Evolutionary conservation across 2,888 invertebrate genomes (phyloP), one percentile per base, ranked within the genome.

Genomic region (Cheilosia vulpina): DNA sequence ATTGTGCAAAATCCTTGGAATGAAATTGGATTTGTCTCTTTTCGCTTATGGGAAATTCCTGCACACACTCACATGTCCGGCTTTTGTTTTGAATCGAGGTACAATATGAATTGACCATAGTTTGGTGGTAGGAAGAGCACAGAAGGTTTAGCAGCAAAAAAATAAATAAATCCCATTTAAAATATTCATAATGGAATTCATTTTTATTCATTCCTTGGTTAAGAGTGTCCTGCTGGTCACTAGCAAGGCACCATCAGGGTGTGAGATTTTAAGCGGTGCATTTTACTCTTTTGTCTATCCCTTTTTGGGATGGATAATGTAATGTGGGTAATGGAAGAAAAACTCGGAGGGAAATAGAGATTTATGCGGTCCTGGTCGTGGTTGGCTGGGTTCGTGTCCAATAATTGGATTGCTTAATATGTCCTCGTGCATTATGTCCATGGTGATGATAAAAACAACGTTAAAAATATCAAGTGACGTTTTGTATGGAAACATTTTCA

Each of bases 161-260:
- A 24, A 13, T 4, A 24, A 52, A 21, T 5, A 52, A 27, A 24
- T 13, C 24, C 13, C 57, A 50, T 60, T 82, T 77, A 66, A 82
- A 77, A 77, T 82, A 77, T 82, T 82, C 82, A 77, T 82, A 82
- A 66, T 77, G 66, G 60, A 17, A 62, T 58, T 77, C 65, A 52
- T 71, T 65, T 66, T 72, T 77, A 77, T 77, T 76, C 63, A 76
- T 81, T 73, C 43, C 17, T 13, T 65, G 27, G 21, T 43, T 13
- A 52, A 52, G 63, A 57, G 19, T 19, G 57, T 63, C 43, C 52
- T 43, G 52, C 52, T 21, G 62, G 53, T 71, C 63, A 34, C 63
- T 63, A 55, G 11, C 11, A 60, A 52, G 52, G 6, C 24, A 52
- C 69, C 69, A 62, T 63, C 47, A 65, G 47, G 27, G 27, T 69